Conservation (phyloP, 2,888 invertebrate species). For the Julus scandinavius region DNA sequence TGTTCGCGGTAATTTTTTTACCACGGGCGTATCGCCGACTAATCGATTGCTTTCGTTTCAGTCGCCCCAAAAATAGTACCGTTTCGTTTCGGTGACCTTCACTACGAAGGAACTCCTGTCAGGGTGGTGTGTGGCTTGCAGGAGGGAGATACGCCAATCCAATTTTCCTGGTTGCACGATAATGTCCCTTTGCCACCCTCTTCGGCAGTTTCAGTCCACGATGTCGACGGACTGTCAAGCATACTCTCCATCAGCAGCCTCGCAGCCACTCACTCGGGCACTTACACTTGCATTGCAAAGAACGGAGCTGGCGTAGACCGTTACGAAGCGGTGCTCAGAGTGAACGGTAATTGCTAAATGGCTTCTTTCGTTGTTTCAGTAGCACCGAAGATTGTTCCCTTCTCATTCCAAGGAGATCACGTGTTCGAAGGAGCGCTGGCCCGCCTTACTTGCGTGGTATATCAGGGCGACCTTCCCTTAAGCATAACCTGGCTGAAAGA, state of each 20-base stretch:
- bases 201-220: conserved; percentile 64
- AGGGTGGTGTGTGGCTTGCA: conserved; percentile 59
- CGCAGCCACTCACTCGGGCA: conserved; percentile 62
- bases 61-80: conserved; percentile 77
- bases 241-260: conserved; percentile 68
- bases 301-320: conserved; percentile 51
- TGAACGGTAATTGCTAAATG: conserved; percentile 55
- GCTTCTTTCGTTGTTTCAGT: conserved; percentile 69
- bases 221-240: conserved; percentile 66
- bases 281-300: conserved; percentile 63
- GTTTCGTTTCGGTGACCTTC: conserved; percentile 66
- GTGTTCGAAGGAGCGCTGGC: conserved; percentile 55
- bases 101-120: conserved; percentile 58
- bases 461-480: conserved; percentile 56
- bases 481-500: conserved; percentile 54
- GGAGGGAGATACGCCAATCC: conserved; percentile 66
- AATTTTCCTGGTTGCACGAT: conserved; percentile 78
- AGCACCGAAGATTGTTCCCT: conserved; percentile 72
- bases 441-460: conserved; percentile 55
- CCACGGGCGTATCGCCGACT: not conserved
- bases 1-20: conserved; percentile 60
- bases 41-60: conserved; percentile 63
- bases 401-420: conserved; percentile 55
- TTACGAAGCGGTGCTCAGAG: conserved; percentile 49
- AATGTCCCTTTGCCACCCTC: conserved; percentile 64